Base-by-base conservation (phyloP, 1,140 invertebrate genomes). In the Drosophila ficusphila region DNA sequence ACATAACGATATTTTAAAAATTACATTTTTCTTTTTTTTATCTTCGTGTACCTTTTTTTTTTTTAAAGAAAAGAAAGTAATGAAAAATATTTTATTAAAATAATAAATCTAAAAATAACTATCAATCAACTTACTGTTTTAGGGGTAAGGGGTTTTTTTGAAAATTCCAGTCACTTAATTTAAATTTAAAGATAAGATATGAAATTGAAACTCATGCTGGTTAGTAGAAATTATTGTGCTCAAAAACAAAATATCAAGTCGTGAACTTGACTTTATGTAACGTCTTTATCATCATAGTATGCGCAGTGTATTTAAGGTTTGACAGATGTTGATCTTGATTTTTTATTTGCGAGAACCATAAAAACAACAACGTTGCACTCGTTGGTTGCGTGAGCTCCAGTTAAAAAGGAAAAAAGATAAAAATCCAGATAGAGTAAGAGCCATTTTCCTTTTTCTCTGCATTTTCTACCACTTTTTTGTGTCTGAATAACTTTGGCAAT, bases 401-500 rank as follows among this genome's bases (percentile, higher is more conserved):
- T 19, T 33, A 23, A 33, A 44, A 64, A 65, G 33, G 14, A 33
- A 38, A 36, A 9, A 31, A 65, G 61, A 42, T 58, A 58, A 58
- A 58, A 54, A 11, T 33, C 18, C 57, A 21, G 18, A 14, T 25
- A 62, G 12, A 23, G 56, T 9, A n/a, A 62, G 31, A 60, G 39
- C 18, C 19, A 29, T 49, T 64, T 65, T 65, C 18, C 42, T 64
- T 61, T 46, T 60, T 60, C 48, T 54, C 29, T 29, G n/a, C 11
- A 16, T 34, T 56, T 58, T 58, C 29, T 23, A 58, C 58, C 36
- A 34, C 54, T 61, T 31, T 67, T 41, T 67, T 64, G 36, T 65
- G 18, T 46, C 6, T 14, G 48, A 69, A 76, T 79, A 79, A 69
- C 81, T 79, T 86, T 74, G 73, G 67, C 82, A 86, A 86, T 85